Evolutionary conservation across 2,113 vertebrate genomes (phyloP).

Genomic region (Ptilonorhynchus violaceus): DNA sequence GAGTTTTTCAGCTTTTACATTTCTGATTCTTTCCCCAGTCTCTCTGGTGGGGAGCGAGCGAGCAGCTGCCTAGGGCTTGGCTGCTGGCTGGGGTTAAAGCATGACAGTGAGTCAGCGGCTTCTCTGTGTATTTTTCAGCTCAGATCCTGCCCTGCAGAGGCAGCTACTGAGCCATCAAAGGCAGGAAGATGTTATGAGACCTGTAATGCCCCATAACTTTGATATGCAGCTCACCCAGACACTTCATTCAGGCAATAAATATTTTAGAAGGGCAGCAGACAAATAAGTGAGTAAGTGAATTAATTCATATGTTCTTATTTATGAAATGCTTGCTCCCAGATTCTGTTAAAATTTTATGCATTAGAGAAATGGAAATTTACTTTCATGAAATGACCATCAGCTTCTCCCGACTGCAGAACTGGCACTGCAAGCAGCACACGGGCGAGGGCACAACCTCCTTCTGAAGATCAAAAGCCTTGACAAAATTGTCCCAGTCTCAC

Average conservation of each 20-base stretch:
- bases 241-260: neutral
- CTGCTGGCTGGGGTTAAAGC: neutral
- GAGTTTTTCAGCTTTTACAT: neutral
- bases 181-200: neutral
- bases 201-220: neutral
- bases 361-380: neutral
- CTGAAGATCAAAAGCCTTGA: neutral
- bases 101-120: neutral
- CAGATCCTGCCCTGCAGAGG: constrained; percentile 3
- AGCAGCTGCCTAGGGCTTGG: neutral
- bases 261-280: constrained; percentile 13
- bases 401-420: neutral
- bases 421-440: neutral
- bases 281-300: constrained; percentile 8
- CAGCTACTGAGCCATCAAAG: constrained; percentile 32
- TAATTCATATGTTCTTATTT: neutral
- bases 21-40: neutral
- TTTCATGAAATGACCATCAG: neutral
- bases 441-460: neutral
- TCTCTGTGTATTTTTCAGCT: neutral
- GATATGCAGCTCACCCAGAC: neutral
- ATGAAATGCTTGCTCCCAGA: neutral
- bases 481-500: neutral
- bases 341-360: neutral
- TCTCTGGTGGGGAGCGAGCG: neutral